These are phyloP conservation scores for Gambusia yucatana DNA, from an alignment of 2,797 vertebrate genomes.

Conservation along the genomic window DNA sequence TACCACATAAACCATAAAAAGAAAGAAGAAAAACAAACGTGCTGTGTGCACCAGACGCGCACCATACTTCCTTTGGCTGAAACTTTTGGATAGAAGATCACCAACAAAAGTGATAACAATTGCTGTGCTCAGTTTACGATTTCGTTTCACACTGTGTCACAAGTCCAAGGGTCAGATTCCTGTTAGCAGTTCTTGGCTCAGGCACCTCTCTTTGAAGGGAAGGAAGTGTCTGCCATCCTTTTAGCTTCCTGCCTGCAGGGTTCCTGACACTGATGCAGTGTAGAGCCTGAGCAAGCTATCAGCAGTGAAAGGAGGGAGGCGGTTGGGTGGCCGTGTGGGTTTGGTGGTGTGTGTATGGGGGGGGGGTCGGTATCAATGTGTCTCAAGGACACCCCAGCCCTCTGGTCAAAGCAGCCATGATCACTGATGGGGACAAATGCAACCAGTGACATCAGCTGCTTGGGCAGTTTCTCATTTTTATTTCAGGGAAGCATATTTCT, in stretches of 20 bases:
- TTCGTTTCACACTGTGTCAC: conserved; percentile 36
- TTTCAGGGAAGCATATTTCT: conserved; percentile 70
- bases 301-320: conserved; percentile 19
- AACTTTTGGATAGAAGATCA: conserved; percentile 3
- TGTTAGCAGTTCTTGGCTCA: conserved; percentile 38
- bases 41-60: conserved; percentile 8
- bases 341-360: no score
- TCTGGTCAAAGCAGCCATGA: conserved; percentile 71
- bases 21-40: neutral
- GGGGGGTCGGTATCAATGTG: conserved; percentile 59
- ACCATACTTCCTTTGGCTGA: neutral
- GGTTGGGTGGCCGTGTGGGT: neutral
- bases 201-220: conserved; percentile 34
- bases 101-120: conserved; percentile 36
- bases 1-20: neutral
- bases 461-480: conserved; percentile 84
- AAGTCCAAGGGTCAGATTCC: conserved; percentile 53
- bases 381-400: conserved; percentile 84
- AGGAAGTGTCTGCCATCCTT: conserved; percentile 66
- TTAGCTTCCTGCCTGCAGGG: conserved; percentile 71
- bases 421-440: conserved; percentile 81
- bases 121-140: conserved; percentile 39
- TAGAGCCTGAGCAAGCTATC: conserved; percentile 47
- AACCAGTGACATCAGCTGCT: conserved; percentile 81
- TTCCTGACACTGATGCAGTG: conserved; percentile 77